These are phyloP conservation scores for Brienomyrus longianalis DNA, from an alignment of 2,113 vertebrate species.

Conservation along the genomic window DNA sequence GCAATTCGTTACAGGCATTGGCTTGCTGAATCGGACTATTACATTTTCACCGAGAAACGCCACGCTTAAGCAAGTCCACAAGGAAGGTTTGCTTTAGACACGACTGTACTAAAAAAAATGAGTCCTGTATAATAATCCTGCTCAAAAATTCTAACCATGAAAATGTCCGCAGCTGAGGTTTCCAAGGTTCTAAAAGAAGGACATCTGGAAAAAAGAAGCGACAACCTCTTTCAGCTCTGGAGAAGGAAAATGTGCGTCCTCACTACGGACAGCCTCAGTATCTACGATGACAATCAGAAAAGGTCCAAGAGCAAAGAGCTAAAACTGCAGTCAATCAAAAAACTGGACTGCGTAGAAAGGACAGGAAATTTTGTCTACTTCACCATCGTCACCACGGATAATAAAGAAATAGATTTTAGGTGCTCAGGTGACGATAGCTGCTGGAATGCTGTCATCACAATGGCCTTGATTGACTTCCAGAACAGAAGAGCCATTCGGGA, in stretches of 20 bases:
- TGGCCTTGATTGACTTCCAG: slow-evolving; percentile 94
- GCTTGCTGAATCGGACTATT: neutral
- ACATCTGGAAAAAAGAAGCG: slow-evolving; percentile 91
- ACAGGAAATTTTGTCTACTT: slow-evolving; percentile 94
- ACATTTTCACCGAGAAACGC: slow-evolving; percentile 40
- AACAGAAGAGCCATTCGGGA: slow-evolving; percentile 85
- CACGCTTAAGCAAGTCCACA: slow-evolving; percentile 40
- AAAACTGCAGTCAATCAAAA: slow-evolving; percentile 80
- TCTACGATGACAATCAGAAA: slow-evolving; percentile 78
- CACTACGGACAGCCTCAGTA: slow-evolving; percentile 79
- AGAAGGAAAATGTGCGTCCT: slow-evolving; percentile 89
- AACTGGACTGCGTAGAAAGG: slow-evolving; percentile 93
- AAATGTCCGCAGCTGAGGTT: slow-evolving; percentile 65
- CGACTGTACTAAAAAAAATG: neutral
- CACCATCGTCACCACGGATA: slow-evolving; percentile 91
- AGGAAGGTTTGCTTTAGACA: neutral
- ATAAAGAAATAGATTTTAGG: slow-evolving; percentile 94
- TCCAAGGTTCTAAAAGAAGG: slow-evolving; percentile 77
- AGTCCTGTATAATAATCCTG: neutral
- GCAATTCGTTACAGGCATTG: neutral
- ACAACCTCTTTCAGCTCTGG: slow-evolving; percentile 90
- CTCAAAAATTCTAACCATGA: slow-evolving; percentile 50
- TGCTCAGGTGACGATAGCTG: slow-evolving; percentile 77
- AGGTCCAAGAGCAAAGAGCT: slow-evolving; percentile 78
- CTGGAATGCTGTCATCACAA: slow-evolving; percentile 91